Evolutionary conservation across 1,140 invertebrate genomes (phyloP), one percentile per base, ranked within the genome.

Genomic region (Rhagoletis zephyria): DNA sequence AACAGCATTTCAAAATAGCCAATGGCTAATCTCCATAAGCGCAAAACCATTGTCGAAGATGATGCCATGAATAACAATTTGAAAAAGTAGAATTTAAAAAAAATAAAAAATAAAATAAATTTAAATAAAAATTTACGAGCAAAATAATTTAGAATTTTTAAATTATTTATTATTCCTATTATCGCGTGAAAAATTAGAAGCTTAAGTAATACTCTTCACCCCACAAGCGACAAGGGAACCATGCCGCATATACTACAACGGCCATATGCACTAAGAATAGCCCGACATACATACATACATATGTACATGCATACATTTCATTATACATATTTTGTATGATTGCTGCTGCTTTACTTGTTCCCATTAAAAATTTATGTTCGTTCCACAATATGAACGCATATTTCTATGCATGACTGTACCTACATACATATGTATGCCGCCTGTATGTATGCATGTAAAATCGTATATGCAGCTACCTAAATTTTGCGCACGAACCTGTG

Each of bases 321-420:
- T 42, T 67, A 40, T n/a, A n/a, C n/a, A n/a, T 12, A 60, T 74
- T 59, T 60, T 19, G 19, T 85, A 59, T 85, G n/a, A 60, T 2
- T 85, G 12, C 60, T 6, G n/a, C 40, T 45, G 56, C 48, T 51
- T 48, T 45, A 45, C 63, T 67, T n/a, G 6, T n/a, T 19, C 48
- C 9, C 45, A 9, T 81, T 51, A 19, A 48, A 30, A 81, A 81
- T 81, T 81, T 81, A 81, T 81, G 74, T 81, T 81, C 9, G 2
- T 81, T 81, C 74, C 74, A 81, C 74, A 81, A 81, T 81, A 81
- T 59, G 74, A 81, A 59, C 48, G 74, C 74, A 81, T 81, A 81
- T 51, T 56, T 51, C 19, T 59, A 81, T 81, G 74, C 74, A 81
- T 81, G 74, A 81, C 16, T 30, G 48, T 81, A 81, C 48, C 48